Evolutionary conservation across 2,888 invertebrate genomes (phyloP).

Genomic region (Vandiemenella viatica): DNA sequence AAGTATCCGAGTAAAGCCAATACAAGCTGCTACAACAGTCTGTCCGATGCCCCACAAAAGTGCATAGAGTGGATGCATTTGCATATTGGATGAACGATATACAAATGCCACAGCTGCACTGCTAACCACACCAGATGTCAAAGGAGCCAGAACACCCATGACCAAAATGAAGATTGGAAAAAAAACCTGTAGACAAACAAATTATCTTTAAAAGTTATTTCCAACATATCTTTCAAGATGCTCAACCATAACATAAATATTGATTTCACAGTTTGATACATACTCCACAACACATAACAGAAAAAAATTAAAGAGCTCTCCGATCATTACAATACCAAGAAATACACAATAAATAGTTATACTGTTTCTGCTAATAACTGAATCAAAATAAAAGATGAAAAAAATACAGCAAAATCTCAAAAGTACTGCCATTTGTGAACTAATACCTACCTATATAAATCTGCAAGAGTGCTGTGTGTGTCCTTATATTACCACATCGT

Average conservation of each 20-base stretch:
- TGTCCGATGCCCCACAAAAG: conserved; percentile 91
- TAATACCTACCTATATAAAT: too few relatives aligned
- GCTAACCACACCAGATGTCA: conserved; percentile 73
- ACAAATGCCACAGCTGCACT: conserved; percentile 90
- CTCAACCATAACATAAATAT: conserved; percentile 2
- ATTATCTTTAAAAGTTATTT: conserved; percentile 2
- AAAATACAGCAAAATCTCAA: too few relatives aligned
- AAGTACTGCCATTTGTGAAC: too few relatives aligned
- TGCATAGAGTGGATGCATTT: conserved; percentile 83
- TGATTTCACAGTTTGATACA: too few relatives aligned
- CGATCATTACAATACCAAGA: too few relatives aligned
- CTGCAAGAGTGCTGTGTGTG: too few relatives aligned
- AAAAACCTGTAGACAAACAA: conserved; percentile 30
- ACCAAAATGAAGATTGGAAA: conserved; percentile 75
- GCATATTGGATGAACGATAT: conserved; percentile 74
- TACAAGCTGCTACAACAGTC: conserved; percentile 72
- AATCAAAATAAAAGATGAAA: too few relatives aligned
- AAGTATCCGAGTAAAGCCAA: conserved; percentile 84
- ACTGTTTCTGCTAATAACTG: too few relatives aligned
- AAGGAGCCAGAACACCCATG: conserved; percentile 79
- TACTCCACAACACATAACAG: too few relatives aligned
- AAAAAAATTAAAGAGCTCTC: too few relatives aligned
- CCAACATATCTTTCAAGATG: not conserved
- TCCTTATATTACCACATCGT: too few relatives aligned
- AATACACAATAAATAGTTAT: too few relatives aligned